Evolutionary conservation across 2,113 vertebrate genomes (phyloP), one percentile per base, ranked within the genome.

Genomic region (Dissostichus mawsoni): DNA sequence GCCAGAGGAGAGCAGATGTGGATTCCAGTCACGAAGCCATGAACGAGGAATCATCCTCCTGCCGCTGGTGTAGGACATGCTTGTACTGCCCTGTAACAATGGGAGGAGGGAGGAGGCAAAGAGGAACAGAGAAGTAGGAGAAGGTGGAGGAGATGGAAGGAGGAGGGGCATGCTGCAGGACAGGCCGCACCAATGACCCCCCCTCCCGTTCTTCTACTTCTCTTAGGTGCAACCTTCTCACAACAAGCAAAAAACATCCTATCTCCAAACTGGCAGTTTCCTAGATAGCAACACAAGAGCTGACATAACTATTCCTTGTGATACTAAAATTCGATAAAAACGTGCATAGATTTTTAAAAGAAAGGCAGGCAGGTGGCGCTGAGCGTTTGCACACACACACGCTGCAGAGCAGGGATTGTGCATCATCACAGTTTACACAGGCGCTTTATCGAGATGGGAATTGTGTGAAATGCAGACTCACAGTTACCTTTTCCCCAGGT

Each of bases 1-100:
- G 90, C 80, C 45, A 48, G 75, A 85, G 61, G 69, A 80, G 81
- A 85, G 80, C 51, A 63, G 71, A 57, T 62, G 74, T 67, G 65
- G 59, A 92, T 90, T 93, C 89, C 69, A 80, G 86, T 93, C 89
- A 91, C 78, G 58, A 47, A 84, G 76, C 18, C 59, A 55, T 65
- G 80, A 88, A 88, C 63, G 62, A 90, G 83, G 69, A 92, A 89
- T 87, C 91, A 93, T 88, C 87, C 85, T 41, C 53, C 84, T 71
- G 59, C 69, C 66, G 58, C 62, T 80, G 69, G 69, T 86, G 76
- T 82, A 84, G 86, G 77, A 91, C 84, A 80, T 51, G 55, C 64
- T 82, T 88, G 87, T 79, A 88, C 69, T 71, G 65, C 70, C 70
- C 74, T 68, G 57, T 65, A 80, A 89, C 84, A 78, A 65, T 76